Evolutionary conservation across 2,888 invertebrate species (phyloP).

Genomic region (Bellardia pandia): DNA sequence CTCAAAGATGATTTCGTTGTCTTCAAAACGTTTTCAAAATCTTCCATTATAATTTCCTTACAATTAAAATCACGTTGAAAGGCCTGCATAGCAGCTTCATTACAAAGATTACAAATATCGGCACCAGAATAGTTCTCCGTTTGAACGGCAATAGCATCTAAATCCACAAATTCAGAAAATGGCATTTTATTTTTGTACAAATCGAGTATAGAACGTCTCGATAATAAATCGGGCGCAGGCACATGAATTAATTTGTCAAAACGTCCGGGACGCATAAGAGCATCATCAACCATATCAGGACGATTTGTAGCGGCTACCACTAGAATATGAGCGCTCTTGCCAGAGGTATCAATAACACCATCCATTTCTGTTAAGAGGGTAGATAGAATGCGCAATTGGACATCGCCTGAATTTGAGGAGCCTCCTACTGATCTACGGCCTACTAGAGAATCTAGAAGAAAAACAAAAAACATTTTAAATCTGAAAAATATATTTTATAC

Average conservation of each 20-base stretch:
- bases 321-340: slow-evolving; percentile 83
- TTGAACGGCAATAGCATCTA: slow-evolving; percentile 83
- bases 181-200: slow-evolving; percentile 84
- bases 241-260: slow-evolving; percentile 87
- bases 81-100: slow-evolving; percentile 87
- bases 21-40: slow-evolving; percentile 83
- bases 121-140: slow-evolving; percentile 87
- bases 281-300: slow-evolving; percentile 87
- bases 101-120: slow-evolving; percentile 86
- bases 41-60: slow-evolving; percentile 78
- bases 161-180: slow-evolving; percentile 82
- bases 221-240: slow-evolving; percentile 85
- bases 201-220: slow-evolving; percentile 85
- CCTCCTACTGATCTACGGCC: slow-evolving; percentile 82
- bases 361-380: slow-evolving; percentile 88
- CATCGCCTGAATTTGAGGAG: slow-evolving; percentile 80
- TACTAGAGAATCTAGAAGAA: slow-evolving; percentile 84
- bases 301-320: slow-evolving; percentile 88
- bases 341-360: slow-evolving; percentile 84
- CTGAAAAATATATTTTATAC: background rate
- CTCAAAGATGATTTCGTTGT: slow-evolving; percentile 84
- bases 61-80: slow-evolving; percentile 85
- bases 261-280: slow-evolving; percentile 87
- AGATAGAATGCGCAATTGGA: slow-evolving; percentile 86
- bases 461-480: background rate